Evolutionary conservation across 2,797 vertebrate genomes (phyloP), one percentile per base, ranked within the genome.

Genomic region (Scleropages formosus): DNA sequence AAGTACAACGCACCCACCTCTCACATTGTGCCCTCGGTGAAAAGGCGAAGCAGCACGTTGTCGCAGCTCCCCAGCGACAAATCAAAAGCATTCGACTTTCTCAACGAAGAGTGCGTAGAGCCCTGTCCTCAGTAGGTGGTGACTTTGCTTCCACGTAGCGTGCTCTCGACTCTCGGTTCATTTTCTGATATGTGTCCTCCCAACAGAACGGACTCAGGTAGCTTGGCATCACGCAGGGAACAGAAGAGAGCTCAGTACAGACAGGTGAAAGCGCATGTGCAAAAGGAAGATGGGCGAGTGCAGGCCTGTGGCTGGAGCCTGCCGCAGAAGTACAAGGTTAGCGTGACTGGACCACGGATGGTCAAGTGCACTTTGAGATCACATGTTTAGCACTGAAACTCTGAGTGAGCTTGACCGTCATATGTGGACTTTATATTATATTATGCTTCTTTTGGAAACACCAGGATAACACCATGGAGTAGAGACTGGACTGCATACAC

Each of bases 231-330:
- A 0, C 92, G 97, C 64, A 90, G 96, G 80, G 96, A 99, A 78
- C 97, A 99, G 89, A 99, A 98, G 78, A 88, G 97, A 82, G 98
- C 96, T 58, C 98, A 99, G 87, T 99, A 99, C 87, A 92, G 95
- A 77, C 97, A 98, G 88, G 96, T 99, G 75, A 98, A 97, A 79
- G 98, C 95, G 0, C 98, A 99, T 0, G 96, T 99, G 27, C 95
- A 98, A 92, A 98, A 98, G 77, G 96, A 98, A 81, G 98, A 99
- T 47, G 93, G 95, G 39, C 88, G 97, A 77, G 91, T 99, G 7
- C 97, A 98, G 85, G 98, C 98, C 0, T 98, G 94, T 49, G 98
- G 97, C 80, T 99, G 98, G 98, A 99, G 98, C 87, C 90, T 99
- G 86, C 97, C 97, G 61, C 95, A 96, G 73, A 99, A 98, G 78